These are phyloP conservation scores for Serinus canaria DNA, from an alignment of 2,113 vertebrate species.

Conservation along the genomic window DNA sequence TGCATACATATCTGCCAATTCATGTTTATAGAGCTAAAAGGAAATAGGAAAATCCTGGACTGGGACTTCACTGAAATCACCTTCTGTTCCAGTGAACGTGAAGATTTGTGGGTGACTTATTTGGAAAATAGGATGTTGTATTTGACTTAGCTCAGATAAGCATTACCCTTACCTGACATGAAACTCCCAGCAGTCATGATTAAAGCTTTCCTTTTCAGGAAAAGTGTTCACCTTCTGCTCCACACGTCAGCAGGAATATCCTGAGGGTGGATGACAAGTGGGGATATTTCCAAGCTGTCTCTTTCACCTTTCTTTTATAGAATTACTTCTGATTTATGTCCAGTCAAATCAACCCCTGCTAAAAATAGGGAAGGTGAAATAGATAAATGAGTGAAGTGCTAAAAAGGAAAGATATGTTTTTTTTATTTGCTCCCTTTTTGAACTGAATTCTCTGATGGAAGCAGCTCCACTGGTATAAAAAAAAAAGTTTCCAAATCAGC, in stretches of 20 bases:
- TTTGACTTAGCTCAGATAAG: slow-evolving; percentile 11
- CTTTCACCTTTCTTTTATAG: neutral
- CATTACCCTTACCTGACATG: neutral
- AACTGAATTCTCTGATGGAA: neutral
- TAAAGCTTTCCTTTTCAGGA: neutral
- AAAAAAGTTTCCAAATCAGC: neutral
- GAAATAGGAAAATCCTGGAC: neutral
- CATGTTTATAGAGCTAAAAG: neutral
- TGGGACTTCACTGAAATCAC: neutral
- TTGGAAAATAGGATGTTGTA: neutral
- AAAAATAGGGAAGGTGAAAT: neutral
- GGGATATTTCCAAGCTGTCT: neutral
- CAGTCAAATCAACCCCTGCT: neutral
- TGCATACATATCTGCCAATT: neutral
- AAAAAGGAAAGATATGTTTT: neutral
- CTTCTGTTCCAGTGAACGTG: neutral
- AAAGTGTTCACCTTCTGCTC: neutral
- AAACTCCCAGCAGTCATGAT: neutral
- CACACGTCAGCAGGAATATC: neutral
- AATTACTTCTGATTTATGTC: neutral
- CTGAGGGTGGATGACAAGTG: neutral
- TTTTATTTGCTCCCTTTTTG: neutral
- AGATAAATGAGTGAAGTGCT: neutral
- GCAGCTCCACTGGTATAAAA: neutral
- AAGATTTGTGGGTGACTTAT: neutral